Evolutionary conservation across 2,888 invertebrate genomes (phyloP), one percentile per base, ranked within the genome.

Genomic region (Patella caerulea): DNA sequence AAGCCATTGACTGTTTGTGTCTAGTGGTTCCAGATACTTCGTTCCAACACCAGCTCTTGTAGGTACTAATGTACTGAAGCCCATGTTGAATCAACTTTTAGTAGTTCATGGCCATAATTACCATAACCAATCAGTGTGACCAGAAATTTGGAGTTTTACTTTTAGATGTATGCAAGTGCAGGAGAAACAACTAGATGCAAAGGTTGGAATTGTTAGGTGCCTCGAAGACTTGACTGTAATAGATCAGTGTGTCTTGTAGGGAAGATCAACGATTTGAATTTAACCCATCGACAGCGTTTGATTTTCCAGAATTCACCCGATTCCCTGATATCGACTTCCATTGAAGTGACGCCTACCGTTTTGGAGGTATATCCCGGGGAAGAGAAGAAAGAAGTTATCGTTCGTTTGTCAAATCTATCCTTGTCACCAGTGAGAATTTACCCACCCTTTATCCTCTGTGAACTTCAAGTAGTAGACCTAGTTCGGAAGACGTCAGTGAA

Each of bases 1-100:
- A 65, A n/a, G 65, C 19, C 11, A 19, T 65, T n/a, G 65, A 65
- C 65, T 19, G 65, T 65, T 65, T 65, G 65, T 65, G 14, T n/a
- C n/a, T 65, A 3, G 65, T 65, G 65, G 65, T 65, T 65, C 65
- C 65, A 65, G 65, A 65, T 24, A 65, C 65, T 11, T n/a, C 65
- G 7, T 65, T 65, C 24, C 65, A 19, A 65, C n/a, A 19, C 65
- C 65, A 65, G 65, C 24, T 65, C 65, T 65, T n/a, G 24, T 65
- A 65, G 19, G n/a, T 3, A 65, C 65, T n/a, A 65, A 65, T 65
- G 65, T 65, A 2, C 24, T 65, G n/a, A 65, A 65, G 3, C n/a
- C 65, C n/a, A 34, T 34, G 34, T 3, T n/a, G n/a, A 65, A 24
- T n/a, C 65, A 59, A 19, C 17, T 7, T n/a, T 17, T 59, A 2